phyloP scores from a whole-genome alignment of 2,113 vertebrate genomes.

The Oryzias curvinotus region DNA sequence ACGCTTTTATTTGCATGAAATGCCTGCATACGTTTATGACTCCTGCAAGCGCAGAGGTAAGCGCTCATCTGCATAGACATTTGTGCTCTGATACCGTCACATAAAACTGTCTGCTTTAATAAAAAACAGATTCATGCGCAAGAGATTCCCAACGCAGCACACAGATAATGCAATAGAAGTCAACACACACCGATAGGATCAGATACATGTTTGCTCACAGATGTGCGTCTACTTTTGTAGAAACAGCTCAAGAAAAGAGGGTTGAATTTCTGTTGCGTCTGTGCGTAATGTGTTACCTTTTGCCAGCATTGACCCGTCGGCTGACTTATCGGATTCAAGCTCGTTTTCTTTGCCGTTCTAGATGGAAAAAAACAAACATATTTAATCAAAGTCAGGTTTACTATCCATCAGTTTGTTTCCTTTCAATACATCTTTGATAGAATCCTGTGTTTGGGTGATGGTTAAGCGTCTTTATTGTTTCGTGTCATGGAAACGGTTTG shows the following conservation, averaged over 20 bases:
- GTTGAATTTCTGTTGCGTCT: background rate
- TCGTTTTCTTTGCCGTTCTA: constrained; percentile 35
- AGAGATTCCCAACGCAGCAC: constrained; percentile 4
- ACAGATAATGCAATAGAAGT: constrained; percentile 14
- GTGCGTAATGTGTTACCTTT: constrained; percentile 70
- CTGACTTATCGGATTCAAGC: constrained; percentile 50
- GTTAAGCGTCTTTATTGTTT: too few species aligned
- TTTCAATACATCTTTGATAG: too few species aligned
- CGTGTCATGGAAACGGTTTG: too few species aligned
- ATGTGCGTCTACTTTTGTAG: constrained; percentile 35
- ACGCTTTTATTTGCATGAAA: constrained; percentile 30
- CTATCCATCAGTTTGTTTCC: too few species aligned
- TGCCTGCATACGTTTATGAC: constrained; percentile 17
- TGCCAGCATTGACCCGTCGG: constrained; percentile 69
- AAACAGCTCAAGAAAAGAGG: background rate
- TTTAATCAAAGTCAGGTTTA: too few species aligned
- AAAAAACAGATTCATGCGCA: constrained; percentile 18
- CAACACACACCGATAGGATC: background rate
- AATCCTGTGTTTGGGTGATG: too few species aligned
- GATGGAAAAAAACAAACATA: background rate
- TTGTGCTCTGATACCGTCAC: constrained; percentile 25
- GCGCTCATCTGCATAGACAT: constrained; percentile 33
- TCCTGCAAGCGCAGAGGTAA: constrained; percentile 9
- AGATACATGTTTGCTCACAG: constrained; percentile 12
- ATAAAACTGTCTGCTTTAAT: constrained; percentile 44